Evolutionary conservation across 2,113 vertebrate species (phyloP).

Genomic region (Anhinga anhinga): DNA sequence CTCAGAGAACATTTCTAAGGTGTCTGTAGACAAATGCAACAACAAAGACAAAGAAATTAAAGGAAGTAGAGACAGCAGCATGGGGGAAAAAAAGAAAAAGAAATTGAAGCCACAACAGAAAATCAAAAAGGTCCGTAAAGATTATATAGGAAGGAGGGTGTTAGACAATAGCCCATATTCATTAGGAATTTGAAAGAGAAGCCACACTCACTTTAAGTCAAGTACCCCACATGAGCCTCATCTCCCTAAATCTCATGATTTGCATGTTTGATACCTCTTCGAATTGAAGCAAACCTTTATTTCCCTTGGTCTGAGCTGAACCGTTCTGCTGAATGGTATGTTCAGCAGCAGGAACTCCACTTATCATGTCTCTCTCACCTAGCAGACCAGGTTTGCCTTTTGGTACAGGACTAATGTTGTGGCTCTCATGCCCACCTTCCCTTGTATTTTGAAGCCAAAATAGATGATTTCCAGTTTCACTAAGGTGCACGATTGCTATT

Average conservation of each 20-base stretch:
- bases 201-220: not conserved
- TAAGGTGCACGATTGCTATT: not conserved
- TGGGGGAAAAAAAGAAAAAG: not conserved
- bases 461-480: not conserved
- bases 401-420: not conserved
- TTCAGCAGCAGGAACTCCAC: not conserved
- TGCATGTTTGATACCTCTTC: not conserved
- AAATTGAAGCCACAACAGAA: not conserved
- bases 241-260: not conserved
- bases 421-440: not conserved
- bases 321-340: too few relatives aligned
- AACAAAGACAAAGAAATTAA: slow-evolving; percentile 11
- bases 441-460: not conserved
- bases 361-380: not conserved
- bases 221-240: not conserved
- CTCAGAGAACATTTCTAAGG: not conserved
- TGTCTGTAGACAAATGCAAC: not conserved
- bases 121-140: not conserved
- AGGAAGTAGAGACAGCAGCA: not conserved
- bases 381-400: not conserved
- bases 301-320: not conserved
- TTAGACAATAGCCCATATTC: not conserved
- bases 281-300: not conserved
- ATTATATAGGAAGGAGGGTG: not conserved
- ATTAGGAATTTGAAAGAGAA: not conserved